Conservation (phyloP, 2,888 invertebrate genomes). For the Uloborus plumipes region DNA sequence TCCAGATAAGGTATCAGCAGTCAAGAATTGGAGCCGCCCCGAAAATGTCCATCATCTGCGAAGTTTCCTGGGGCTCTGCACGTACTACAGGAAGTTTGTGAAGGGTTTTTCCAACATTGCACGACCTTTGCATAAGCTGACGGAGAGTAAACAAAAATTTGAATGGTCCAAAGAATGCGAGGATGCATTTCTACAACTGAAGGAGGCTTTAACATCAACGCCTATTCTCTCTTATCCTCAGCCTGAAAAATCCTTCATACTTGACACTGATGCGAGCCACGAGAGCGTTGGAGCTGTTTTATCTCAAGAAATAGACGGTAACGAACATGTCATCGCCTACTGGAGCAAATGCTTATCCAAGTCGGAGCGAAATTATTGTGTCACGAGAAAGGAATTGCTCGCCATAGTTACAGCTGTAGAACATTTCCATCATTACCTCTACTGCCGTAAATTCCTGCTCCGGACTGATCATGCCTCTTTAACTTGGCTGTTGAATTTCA, state of each 20-base stretch:
- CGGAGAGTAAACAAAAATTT: background rate
- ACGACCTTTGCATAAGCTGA: constrained; percentile 4
- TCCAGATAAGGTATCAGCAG: background rate
- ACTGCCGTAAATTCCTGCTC: constrained; percentile 14
- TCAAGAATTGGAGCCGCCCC: background rate
- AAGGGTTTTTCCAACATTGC: constrained; percentile 19
- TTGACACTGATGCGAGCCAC: constrained; percentile 12
- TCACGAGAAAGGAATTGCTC: background rate
- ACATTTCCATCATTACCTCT: constrained; percentile 30
- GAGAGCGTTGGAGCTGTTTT: constrained; percentile 3
- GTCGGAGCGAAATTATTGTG: constrained; percentile 9
- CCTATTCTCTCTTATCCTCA: constrained; percentile 19
- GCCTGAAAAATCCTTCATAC: background rate
- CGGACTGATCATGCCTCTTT: constrained; percentile 10
- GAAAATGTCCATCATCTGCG: constrained; percentile 11
- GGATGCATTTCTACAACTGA: background rate
- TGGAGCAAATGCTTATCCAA: constrained; percentile 11
- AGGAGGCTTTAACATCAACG: constrained; percentile 2
- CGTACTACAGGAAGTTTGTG: constrained; percentile 9
- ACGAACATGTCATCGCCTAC: constrained; percentile 15
- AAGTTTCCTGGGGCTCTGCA: constrained; percentile 20
- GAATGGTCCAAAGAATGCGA: background rate
- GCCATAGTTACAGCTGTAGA: constrained; percentile 24
- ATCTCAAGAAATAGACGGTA: constrained; percentile 7
- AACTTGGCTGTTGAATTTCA: background rate